Evolutionary conservation across 2,113 vertebrate genomes (phyloP), one percentile per base, ranked within the genome.

Genomic region (Sceloporus tristichus): DNA sequence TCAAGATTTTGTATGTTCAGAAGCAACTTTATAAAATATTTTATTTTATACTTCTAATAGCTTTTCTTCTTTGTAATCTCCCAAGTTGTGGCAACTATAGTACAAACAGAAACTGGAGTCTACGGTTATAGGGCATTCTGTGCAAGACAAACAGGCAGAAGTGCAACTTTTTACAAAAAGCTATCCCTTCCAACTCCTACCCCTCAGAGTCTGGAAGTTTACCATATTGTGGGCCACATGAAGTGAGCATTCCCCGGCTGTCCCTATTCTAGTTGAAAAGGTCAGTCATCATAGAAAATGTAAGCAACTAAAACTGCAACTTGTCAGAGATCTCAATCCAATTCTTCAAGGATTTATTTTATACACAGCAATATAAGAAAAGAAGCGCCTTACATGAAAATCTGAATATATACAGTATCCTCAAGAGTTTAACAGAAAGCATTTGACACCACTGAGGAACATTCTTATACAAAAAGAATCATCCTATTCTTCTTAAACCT

Each of bases 291-390:
- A 13, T n/a, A 38, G 9, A 14, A 87, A 42, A 80, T 4, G 10
- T 19, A n/a, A 65, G 18, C n/a, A 19, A 71, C n/a, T n/a, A 38
- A 48, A 87, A 48, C 40, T 70, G 29, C n/a, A 40, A 88, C 5
- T 73, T 73, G n/a, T n/a, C 38, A 9, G 62, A 59, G 66, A 25
- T 40, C 25, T 81, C 62, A 38, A 54, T 2, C 1, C 40, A 42
- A 78, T 25, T 34, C 23, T 48, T 27, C 3, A 79, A 59, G 29
- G 56, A 81, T 11, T 62, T 62, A 80, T 83, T 85, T 87, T 89
- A 65, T 34, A 66, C 19, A 79, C 13, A 81, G 73, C 38, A 77
- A 48, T 53, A 48, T 34, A 48, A 54, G 53, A 9, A 74, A 23
- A 21, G 40, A 68, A 82, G 38, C 14, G 10, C 7, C 21, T 70